These are phyloP conservation scores for Lacerta bilineata DNA, from an alignment of 2,797 vertebrate genomes.

Conservation along the genomic window DNA sequence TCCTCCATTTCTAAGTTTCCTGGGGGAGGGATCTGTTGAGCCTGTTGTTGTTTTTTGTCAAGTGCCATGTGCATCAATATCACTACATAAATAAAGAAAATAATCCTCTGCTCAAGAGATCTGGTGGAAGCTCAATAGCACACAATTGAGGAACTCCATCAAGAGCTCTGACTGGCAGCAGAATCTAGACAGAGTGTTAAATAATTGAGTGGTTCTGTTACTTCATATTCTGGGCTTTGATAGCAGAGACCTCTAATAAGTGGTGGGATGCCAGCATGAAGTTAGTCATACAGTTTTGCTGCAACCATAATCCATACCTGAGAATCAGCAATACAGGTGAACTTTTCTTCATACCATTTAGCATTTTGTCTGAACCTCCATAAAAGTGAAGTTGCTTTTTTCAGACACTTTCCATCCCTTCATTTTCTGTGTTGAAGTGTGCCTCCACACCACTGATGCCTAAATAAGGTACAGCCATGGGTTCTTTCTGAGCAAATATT, in stretches of 20 bases:
- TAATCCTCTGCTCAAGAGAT: background rate
- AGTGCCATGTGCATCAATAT: background rate
- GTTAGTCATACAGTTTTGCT: background rate
- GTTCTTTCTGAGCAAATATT: slow-evolving; percentile 33
- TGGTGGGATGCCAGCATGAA: background rate
- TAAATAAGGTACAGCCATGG: slow-evolving; percentile 1
- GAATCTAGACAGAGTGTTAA: background rate
- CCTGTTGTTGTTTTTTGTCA: background rate
- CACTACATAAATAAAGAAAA: background rate
- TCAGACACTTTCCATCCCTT: background rate
- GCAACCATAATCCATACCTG: background rate
- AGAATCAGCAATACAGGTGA: background rate
- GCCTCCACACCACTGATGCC: background rate
- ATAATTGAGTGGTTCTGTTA: background rate
- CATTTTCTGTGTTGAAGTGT: background rate
- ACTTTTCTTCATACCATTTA: background rate
- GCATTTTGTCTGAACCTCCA: background rate
- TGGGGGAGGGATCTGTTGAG: background rate
- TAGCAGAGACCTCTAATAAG: background rate
- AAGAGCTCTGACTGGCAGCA: background rate
- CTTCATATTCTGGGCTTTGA: background rate
- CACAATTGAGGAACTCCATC: background rate
- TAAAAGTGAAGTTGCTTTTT: background rate
- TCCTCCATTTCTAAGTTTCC: background rate
- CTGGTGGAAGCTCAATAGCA: background rate